Evolutionary conservation across 2,113 vertebrate genomes (phyloP).

Genomic region (Pteruthius melanotis): DNA sequence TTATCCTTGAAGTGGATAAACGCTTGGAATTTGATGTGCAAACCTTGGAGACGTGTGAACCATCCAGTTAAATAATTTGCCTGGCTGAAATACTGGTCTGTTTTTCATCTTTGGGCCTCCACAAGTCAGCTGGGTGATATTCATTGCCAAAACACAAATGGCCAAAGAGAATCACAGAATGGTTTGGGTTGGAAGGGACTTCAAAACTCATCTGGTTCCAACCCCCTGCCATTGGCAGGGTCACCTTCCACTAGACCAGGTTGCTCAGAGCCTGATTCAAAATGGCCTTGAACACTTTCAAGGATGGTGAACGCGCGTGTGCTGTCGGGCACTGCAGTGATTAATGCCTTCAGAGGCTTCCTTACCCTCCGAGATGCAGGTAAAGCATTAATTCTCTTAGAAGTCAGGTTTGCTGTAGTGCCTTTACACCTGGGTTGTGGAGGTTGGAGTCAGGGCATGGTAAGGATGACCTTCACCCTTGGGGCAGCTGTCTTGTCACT

Average conservation of each 20-base stretch:
- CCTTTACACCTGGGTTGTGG: not conserved
- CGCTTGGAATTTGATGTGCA: not conserved
- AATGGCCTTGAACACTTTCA: not conserved
- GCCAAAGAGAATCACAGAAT: not conserved
- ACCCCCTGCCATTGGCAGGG: not conserved
- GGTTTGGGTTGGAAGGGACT: not conserved
- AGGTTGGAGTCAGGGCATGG: not conserved
- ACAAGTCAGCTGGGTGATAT: not conserved
- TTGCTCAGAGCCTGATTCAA: not conserved
- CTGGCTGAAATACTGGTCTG: not conserved
- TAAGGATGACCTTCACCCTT: not conserved
- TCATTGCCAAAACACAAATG: not conserved
- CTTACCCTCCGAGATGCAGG: not conserved
- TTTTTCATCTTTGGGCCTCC: not conserved
- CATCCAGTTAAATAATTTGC: not conserved
- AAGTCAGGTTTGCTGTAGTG: not conserved
- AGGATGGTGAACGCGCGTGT: accelerated
- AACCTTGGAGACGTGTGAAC: not conserved
- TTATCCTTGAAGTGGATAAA: not conserved
- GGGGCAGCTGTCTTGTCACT: not conserved
- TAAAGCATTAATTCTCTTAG: not conserved
- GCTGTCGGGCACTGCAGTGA: not conserved
- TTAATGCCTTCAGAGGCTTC: not conserved
- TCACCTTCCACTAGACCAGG: not conserved
- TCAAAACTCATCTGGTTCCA: not conserved